A percentile compares a stretch with the other conserved stretches of the same genome.
phyloP scores from a whole-genome alignment of 1,140 invertebrate genomes.

The Tetramorium alpestre region DNA sequence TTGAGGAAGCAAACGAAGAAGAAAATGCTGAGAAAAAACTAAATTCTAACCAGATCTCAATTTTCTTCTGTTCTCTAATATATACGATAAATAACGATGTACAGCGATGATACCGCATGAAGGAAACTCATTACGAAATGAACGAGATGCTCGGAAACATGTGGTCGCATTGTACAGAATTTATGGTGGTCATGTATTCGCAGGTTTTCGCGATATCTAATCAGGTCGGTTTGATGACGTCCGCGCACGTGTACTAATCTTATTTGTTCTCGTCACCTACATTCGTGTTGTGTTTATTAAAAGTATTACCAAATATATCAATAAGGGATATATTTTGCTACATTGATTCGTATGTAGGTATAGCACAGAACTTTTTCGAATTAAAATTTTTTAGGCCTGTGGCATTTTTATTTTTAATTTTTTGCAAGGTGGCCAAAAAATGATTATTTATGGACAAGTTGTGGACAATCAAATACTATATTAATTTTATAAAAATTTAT shows the following conservation, averaged over 20 bases:
- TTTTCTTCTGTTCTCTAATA: not conserved
- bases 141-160: slow-evolving; percentile 28
- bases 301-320: not conserved
- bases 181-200: slow-evolving; percentile 6
- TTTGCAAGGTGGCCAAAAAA: too few relatives aligned
- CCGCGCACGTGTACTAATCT: not conserved
- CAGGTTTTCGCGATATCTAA: slow-evolving; percentile 70
- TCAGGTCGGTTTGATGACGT: slow-evolving; percentile 62
- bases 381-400: not conserved
- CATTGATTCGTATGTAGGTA: not conserved
- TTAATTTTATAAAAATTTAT: too few relatives aligned
- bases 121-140: slow-evolving; percentile 36
- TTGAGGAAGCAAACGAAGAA: not conserved
- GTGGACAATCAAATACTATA: too few relatives aligned
- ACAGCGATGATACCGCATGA: not conserved
- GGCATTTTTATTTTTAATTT: too few relatives aligned
- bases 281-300: slow-evolving; percentile 5
- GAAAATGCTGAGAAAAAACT: not conserved
- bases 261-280: slow-evolving; percentile 1
- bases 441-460: too few relatives aligned
- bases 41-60: not conserved
- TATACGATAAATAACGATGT: slow-evolving; percentile 6
- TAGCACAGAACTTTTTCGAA: not conserved
- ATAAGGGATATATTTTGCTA: not conserved
- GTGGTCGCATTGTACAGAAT: slow-evolving; percentile 25